Evolutionary conservation across 2,888 invertebrate genomes (phyloP).

Genomic region (Hypomecis atomaria): DNA sequence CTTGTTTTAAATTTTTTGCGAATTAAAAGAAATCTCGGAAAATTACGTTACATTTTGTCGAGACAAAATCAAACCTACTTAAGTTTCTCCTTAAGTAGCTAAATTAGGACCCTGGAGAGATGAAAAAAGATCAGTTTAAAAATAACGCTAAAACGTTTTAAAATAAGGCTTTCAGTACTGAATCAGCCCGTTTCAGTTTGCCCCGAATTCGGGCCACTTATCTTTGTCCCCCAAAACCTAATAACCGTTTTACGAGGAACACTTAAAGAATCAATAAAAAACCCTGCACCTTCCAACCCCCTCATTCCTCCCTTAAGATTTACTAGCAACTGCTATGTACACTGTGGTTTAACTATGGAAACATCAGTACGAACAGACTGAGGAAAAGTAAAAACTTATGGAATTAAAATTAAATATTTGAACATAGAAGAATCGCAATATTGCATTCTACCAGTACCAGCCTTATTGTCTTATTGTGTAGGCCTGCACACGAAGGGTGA

Average conservation of each 20-base stretch:
- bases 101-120: too few species aligned
- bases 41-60: too few species aligned
- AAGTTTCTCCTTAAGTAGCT: too few species aligned
- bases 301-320: not conserved
- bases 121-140: not conserved
- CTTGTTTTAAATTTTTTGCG: too few species aligned
- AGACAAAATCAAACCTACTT: too few species aligned
- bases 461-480: too few species aligned
- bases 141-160: not conserved
- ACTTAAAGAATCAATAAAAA: slow-evolving; percentile 29
- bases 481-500: too few species aligned
- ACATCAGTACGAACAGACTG: not conserved
- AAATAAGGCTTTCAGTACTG: not conserved
- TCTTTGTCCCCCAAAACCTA: slow-evolving; percentile 20
- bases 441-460: too few species aligned
- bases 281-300: slow-evolving; percentile 10
- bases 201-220: slow-evolving; percentile 10
- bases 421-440: too few species aligned
- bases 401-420: too few species aligned
- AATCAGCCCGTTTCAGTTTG: slow-evolving; percentile 9
- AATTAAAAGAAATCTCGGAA: too few species aligned
- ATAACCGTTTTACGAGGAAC: slow-evolving; percentile 28
- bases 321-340: not conserved
- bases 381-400: too few species aligned
- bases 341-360: not conserved